A percentile compares a stretch with the other conserved stretches of the same genome.
These are phyloP conservation scores for Artibeus jamaicensis DNA, from an alignment of 2,797 vertebrate species.

Conservation along the genomic window DNA sequence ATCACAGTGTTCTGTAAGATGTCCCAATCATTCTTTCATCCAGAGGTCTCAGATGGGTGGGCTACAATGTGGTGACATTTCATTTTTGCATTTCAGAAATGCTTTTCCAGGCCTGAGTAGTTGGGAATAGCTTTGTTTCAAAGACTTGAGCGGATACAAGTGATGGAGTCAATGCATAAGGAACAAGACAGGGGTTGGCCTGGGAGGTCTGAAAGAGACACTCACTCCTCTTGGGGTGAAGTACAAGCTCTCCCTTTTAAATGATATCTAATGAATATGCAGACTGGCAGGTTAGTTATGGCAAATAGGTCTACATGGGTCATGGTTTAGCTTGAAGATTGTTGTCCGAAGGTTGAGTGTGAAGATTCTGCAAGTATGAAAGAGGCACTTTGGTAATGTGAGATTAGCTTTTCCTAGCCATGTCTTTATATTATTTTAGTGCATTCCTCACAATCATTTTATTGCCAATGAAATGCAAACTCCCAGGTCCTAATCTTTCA, in stretches of 20 bases:
- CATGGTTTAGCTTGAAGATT: not conserved
- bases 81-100: not conserved
- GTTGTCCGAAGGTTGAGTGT: not conserved
- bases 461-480: slow-evolving; percentile 36
- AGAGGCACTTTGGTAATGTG: not conserved
- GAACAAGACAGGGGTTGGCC: not conserved
- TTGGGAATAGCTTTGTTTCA: not conserved
- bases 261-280: not conserved
- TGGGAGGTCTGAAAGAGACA: not conserved
- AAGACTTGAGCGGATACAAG: not conserved
- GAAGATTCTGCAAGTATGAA: not conserved
- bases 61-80: not conserved
- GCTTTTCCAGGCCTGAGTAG: not conserved
- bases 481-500: not conserved
- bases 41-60: not conserved
- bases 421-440: not conserved
- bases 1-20: not conserved
- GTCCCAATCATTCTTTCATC: not conserved
- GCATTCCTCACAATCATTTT: slow-evolving; percentile 12
- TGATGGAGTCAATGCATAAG: not conserved
- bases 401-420: not conserved
- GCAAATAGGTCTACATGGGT: not conserved
- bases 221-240: not conserved
- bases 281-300: not conserved
- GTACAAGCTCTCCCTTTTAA: not conserved